phyloP scores from a whole-genome alignment of 1,140 invertebrate genomes.

The Procambarus clarkii region DNA sequence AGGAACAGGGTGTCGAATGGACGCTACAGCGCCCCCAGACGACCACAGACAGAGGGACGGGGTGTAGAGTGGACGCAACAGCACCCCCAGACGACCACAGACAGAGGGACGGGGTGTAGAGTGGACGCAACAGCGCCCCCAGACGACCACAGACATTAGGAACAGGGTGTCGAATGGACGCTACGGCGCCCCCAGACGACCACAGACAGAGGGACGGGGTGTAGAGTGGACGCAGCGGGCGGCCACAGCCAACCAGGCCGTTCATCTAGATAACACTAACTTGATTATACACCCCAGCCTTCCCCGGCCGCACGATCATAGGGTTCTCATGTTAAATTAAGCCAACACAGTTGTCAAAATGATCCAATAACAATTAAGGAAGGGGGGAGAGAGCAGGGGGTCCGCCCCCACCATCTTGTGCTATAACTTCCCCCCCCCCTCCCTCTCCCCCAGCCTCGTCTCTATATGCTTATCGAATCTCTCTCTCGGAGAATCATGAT shows the following conservation, averaged over 20 bases:
- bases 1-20: too few relatives aligned
- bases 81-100: neutral
- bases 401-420: neutral
- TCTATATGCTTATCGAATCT: slow-evolving; percentile 29
- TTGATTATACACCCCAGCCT: neutral
- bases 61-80: neutral
- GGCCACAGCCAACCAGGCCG: neutral
- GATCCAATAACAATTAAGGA: neutral
- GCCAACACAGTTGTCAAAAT: slow-evolving; percentile 36
- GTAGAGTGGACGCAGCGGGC: neutral
- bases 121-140: too few relatives aligned
- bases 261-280: neutral
- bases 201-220: too few relatives aligned
- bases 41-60: too few relatives aligned
- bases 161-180: too few relatives aligned
- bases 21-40: too few relatives aligned
- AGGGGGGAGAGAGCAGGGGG: slow-evolving; percentile 6
- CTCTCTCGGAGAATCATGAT: slow-evolving; percentile 34
- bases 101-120: neutral
- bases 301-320: neutral
- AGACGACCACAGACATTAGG: too few relatives aligned
- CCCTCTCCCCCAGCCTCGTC: neutral
- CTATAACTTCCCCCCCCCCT: neutral
- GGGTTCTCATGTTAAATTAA: slow-evolving; percentile 13
- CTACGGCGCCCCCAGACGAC: too few relatives aligned